Conservation (phyloP, 2,797 vertebrate species). For the Miichthys miiuy region DNA sequence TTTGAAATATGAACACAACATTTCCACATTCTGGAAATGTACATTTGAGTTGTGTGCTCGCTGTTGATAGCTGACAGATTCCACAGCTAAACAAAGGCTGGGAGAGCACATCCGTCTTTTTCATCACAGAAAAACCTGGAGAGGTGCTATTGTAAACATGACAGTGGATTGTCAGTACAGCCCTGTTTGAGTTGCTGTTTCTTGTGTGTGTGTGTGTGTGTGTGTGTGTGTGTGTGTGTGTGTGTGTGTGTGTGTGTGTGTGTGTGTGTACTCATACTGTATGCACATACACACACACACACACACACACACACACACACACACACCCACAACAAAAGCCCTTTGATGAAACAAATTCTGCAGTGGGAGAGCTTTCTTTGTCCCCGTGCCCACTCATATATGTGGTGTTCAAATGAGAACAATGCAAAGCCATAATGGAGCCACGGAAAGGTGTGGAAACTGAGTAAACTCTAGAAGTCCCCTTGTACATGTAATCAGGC, state of each 20-base stretch:
- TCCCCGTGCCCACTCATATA: constrained; percentile 68
- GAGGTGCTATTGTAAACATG: constrained; percentile 84
- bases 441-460: constrained; percentile 72
- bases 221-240: constrained; percentile 63
- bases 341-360: constrained; percentile 80
- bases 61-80: constrained; percentile 75
- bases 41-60: constrained; percentile 47
- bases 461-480: constrained; percentile 62
- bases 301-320: constrained; percentile 12
- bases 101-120: constrained; percentile 64
- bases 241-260: constrained; percentile 66
- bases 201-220: constrained; percentile 65
- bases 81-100: constrained; percentile 71
- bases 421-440: constrained; percentile 68
- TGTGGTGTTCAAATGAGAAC: constrained; percentile 64
- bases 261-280: constrained; percentile 67
- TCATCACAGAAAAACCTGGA: constrained; percentile 82
- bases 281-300: constrained; percentile 39
- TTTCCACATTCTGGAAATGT: constrained; percentile 33
- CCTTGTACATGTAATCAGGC: constrained; percentile 46
- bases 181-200: constrained; percentile 70
- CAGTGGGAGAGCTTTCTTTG: constrained; percentile 78
- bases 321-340: constrained; percentile 72
- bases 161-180: constrained; percentile 76
- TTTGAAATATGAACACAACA: constrained; percentile 18